phyloP scores from a whole-genome alignment of 2,113 vertebrate species.

The Naja naja region DNA sequence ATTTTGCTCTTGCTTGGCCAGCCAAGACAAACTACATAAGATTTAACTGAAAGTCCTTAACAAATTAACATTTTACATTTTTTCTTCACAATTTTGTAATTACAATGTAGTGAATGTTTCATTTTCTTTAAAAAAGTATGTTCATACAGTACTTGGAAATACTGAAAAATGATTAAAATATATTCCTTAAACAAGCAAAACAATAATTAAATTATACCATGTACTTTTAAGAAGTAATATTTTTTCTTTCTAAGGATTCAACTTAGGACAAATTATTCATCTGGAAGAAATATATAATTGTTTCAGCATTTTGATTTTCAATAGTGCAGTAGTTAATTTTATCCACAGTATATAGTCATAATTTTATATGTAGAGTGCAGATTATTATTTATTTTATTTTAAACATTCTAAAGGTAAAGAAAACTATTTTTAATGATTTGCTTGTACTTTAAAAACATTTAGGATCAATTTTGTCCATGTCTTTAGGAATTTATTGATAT shows the following conservation, averaged over 20 bases:
- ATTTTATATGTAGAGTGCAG: background rate
- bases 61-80: background rate
- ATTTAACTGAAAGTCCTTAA: background rate
- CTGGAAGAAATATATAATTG: background rate
- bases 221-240: background rate
- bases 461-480: background rate
- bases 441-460: background rate
- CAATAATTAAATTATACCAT: slow-evolving; percentile 34
- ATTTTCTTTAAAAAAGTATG: background rate
- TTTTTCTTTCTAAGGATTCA: background rate
- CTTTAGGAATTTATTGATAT: background rate
- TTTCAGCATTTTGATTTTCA: background rate
- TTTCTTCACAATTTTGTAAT: slow-evolving; percentile 15
- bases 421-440: background rate
- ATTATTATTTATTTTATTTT: background rate
- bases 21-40: background rate
- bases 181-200: slow-evolving; percentile 22
- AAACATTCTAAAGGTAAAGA: background rate
- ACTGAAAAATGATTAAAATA: slow-evolving; percentile 17
- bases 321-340: background rate
- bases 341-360: background rate
- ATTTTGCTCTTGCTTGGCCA: background rate
- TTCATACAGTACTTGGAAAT: background rate
- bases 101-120: background rate
- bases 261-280: slow-evolving; percentile 45